Base-by-base conservation (phyloP, 1,140 invertebrate genomes). In the Hylaeus volcanicus region DNA sequence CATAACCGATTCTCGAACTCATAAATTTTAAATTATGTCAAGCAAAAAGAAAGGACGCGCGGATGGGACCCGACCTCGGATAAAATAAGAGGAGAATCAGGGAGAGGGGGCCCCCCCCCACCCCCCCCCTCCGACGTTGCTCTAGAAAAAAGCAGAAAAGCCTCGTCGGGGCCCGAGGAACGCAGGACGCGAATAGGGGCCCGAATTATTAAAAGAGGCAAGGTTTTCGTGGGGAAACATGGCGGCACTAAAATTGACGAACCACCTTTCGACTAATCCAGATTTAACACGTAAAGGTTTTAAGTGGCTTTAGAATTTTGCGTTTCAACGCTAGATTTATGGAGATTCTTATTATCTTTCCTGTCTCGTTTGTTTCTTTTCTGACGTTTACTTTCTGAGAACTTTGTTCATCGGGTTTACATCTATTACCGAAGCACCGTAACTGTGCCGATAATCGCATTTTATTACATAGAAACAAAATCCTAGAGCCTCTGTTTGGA, bases 21-120 rank as follows among this genome's bases (percentile, higher is more conserved):
- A 93, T 92, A 93, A 92, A 92, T 93, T 93, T 92, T 91, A 92
- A 92, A 93, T 93, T 92, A 93, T 91, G 88, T 90, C 89, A 84
- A 88, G 74, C 81, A 87, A 91, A 93, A 92, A 92, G 86, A 91
- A 90, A 88, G 68, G 80, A 87, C 84, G 81, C 80, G 88, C 83
- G 76, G 83, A 82, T 86, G 77, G 83, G 88, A 88, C 86, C 79
- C 88, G 81, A 89, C 85, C 81, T 87, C 86, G 86, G 81, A 69
- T 85, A 86, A 90, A 88, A 89, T 88, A 88, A 90, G 82, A 82
- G 37, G 39, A 80, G 72, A 69, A 76, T 26, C 65, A 74, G 79
- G 78, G 73, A 75, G 73, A 75, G 55, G 65, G 53, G 15, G 53
- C 43, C 51, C 73, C 37, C 41, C 26, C n/a, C 43, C 51, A 64